These are phyloP conservation scores for Cervus canadensis DNA, from an alignment of 2,113 vertebrate genomes.

Conservation along the genomic window DNA sequence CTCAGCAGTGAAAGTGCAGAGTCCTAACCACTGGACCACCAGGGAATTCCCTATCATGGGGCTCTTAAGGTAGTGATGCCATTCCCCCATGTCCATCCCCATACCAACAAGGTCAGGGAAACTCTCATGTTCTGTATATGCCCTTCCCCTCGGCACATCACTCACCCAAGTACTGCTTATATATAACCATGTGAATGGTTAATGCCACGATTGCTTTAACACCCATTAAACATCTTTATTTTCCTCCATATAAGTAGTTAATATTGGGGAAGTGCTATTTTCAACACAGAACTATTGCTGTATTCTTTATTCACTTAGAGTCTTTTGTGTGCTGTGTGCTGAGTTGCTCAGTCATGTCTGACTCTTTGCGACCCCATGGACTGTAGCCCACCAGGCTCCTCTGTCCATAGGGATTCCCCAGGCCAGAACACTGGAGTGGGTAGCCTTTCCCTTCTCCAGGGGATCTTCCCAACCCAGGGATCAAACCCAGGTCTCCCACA, in stretches of 20 bases:
- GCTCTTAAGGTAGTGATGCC: not conserved
- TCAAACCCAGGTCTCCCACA: not conserved
- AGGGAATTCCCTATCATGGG: not conserved
- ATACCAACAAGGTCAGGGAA: not conserved
- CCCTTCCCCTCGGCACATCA: not conserved
- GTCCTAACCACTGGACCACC: not conserved
- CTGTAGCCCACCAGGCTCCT: not conserved
- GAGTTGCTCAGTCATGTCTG: not conserved
- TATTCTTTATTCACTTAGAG: slow-evolving; percentile 10
- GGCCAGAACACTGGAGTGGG: not conserved
- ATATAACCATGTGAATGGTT: not conserved
- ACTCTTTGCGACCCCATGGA: not conserved
- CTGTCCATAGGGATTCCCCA: not conserved
- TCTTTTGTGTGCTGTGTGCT: not conserved
- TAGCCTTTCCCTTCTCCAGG: not conserved
- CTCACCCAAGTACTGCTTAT: not conserved
- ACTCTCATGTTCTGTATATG: not conserved
- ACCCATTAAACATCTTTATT: not conserved
- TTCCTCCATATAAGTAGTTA: slow-evolving; percentile 9
- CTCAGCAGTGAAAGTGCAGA: not conserved
- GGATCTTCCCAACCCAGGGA: not conserved
- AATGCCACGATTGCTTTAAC: not conserved
- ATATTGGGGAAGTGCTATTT: not conserved
- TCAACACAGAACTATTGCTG: not conserved
- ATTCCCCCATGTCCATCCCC: not conserved